Conservation (phyloP, 2,113 vertebrate genomes). For the Mastomys coucha region DNA sequence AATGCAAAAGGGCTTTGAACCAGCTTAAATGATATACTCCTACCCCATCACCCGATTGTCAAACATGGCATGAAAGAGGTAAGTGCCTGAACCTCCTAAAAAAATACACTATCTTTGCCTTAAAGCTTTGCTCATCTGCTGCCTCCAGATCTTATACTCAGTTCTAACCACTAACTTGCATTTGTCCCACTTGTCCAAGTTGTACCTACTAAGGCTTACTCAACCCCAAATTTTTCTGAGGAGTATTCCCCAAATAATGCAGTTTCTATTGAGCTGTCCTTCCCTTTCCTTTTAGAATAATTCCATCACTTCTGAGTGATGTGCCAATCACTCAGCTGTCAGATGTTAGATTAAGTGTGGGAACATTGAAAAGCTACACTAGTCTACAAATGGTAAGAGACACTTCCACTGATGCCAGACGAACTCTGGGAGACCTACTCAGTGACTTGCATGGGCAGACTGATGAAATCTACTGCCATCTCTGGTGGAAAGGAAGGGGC, state of each 20-base stretch:
- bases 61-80: constrained; percentile 20
- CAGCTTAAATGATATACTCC: constrained; percentile 6
- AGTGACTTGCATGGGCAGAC: background rate
- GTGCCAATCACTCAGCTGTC: too few relatives aligned
- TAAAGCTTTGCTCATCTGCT: background rate
- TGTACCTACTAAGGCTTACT: background rate
- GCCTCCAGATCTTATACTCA: background rate
- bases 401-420: background rate
- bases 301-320: background rate
- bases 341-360: background rate
- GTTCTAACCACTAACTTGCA: background rate
- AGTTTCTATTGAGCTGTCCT: background rate
- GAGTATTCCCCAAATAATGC: background rate
- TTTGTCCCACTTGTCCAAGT: constrained; percentile 21
- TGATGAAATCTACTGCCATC: background rate
- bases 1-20: constrained; percentile 48
- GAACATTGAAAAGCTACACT: background rate
- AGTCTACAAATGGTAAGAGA: background rate
- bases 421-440: background rate
- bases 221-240: background rate
- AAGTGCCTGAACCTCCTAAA: background rate
- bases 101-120: background rate
- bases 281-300: background rate
- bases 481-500: background rate
- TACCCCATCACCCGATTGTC: background rate